A percentile compares a stretch with the other conserved stretches of the same genome.
These are phyloP conservation scores for Litoditis marina DNA, from an alignment of 2,888 invertebrate genomes.

Conservation along the genomic window DNA sequence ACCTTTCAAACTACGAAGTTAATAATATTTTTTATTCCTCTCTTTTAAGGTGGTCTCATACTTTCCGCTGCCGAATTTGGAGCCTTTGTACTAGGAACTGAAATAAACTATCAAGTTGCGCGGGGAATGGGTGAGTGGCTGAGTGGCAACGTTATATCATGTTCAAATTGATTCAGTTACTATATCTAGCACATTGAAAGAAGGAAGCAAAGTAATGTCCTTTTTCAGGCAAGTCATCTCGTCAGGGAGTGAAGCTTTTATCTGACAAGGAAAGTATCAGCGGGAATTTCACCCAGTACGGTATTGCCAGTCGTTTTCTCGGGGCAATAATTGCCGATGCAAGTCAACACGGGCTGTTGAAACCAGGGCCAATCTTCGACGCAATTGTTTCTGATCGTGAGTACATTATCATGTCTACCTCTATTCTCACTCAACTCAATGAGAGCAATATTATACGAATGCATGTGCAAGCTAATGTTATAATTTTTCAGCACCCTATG, in stretches of 20 bases:
- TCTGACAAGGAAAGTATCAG: slow-evolving; percentile 78
- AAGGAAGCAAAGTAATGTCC: background rate
- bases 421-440: background rate
- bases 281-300: slow-evolving; percentile 85
- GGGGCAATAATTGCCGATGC: slow-evolving; percentile 90
- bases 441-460: no score
- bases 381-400: slow-evolving; percentile 85
- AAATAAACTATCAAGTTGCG: slow-evolving; percentile 86
- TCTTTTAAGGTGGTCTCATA: slow-evolving; percentile 70
- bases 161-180: background rate
- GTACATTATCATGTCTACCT: slow-evolving; percentile 5
- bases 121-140: slow-evolving; percentile 71
- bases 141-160: no score
- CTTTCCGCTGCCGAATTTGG: slow-evolving; percentile 87
- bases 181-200: no score
- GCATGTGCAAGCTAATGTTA: no score
- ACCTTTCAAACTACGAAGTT: background rate
- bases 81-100: slow-evolving; percentile 77
- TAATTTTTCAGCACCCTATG: slow-evolving; percentile 81
- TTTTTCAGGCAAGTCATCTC: slow-evolving; percentile 64
- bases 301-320: slow-evolving; percentile 70
- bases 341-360: slow-evolving; percentile 72
- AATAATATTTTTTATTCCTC: background rate
- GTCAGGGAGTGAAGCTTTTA: slow-evolving; percentile 66
- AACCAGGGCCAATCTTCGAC: slow-evolving; percentile 76